A percentile compares a stretch with the other conserved stretches of the same genome.
Evolutionary conservation across 2,888 invertebrate genomes (phyloP).

Genomic region (Thyatira batis): DNA sequence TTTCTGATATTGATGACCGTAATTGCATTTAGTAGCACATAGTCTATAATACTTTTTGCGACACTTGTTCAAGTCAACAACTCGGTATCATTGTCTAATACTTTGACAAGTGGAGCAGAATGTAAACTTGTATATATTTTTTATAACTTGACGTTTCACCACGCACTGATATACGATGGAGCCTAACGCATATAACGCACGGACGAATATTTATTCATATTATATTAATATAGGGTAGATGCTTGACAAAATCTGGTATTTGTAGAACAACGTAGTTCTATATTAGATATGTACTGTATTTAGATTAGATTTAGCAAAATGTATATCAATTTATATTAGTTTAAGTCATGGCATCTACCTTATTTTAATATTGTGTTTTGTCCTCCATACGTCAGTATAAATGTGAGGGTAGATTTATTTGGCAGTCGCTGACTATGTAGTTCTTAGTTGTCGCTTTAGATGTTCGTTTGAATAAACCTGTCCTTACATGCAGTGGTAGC

Average conservation of each 20-base stretch:
- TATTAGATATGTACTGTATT: no score
- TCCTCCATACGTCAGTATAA: neutral
- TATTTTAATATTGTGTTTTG: neutral
- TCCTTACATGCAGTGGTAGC: neutral
- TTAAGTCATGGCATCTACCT: no score
- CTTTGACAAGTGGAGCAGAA: neutral
- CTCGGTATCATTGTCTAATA: no score
- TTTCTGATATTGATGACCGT: neutral
- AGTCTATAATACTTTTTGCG: neutral
- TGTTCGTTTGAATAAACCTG: neutral
- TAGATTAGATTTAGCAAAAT: no score
- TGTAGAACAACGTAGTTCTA: no score
- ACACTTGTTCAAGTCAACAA: no score
- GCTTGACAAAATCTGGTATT: no score
- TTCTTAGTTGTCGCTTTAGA: neutral
- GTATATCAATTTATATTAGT: no score
- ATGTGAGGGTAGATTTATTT: neutral
- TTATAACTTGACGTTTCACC: neutral
- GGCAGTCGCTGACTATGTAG: neutral
- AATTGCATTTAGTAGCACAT: neutral
- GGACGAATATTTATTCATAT: neutral
- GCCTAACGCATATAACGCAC: neutral
- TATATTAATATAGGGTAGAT: no score
- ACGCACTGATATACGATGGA: neutral
- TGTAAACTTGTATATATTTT: neutral